phyloP scores from a whole-genome alignment of 2,113 vertebrate genomes.

The Albula goreensis region DNA sequence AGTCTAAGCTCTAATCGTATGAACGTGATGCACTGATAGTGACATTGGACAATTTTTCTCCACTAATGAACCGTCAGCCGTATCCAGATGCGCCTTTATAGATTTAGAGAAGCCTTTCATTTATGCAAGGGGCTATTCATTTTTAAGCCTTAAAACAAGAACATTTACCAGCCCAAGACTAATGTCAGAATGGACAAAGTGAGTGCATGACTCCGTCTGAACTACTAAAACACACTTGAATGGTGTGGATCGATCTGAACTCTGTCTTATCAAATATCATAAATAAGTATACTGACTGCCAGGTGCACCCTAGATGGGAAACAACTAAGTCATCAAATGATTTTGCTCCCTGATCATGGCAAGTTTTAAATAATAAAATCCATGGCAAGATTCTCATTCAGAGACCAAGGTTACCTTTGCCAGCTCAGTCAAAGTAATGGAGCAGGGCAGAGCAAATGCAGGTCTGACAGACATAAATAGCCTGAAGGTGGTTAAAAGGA shows the following conservation, averaged over 20 bases:
- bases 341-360: background rate
- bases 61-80: background rate
- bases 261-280: background rate
- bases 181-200: background rate
- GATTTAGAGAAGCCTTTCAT: background rate
- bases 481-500: background rate
- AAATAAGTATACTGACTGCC: background rate
- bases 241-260: background rate
- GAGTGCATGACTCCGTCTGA: background rate
- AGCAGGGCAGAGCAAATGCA: background rate
- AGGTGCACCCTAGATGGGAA: background rate
- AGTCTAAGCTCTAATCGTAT: background rate
- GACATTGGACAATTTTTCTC: background rate
- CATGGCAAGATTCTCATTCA: background rate
- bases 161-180: background rate
- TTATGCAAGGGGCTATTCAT: too few species aligned
- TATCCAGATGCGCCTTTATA: background rate
- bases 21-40: background rate
- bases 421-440: background rate
- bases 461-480: background rate
- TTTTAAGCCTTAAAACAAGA: too few species aligned
- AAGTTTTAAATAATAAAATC: background rate
- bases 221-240: too few species aligned
- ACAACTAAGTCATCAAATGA: background rate
- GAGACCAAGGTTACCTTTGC: background rate